Base-by-base conservation (phyloP, 2,888 invertebrate species). In the Nematopogon swammerdamellus region DNA sequence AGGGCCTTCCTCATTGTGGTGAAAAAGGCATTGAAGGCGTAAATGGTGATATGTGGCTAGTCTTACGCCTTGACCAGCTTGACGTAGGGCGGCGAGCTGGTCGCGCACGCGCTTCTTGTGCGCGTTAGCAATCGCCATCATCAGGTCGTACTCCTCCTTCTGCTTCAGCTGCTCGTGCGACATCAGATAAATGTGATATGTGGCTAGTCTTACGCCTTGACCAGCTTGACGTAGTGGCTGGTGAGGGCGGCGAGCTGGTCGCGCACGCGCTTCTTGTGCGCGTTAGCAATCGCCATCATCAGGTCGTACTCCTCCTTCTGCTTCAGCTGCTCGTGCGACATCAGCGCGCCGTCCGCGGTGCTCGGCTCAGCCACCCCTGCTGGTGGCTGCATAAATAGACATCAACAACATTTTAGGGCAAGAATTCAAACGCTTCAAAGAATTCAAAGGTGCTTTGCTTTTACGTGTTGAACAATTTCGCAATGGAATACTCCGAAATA, bases 101-200 rank as follows among this genome's bases (percentile, higher is more conserved):
- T 74, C 70, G 20, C 84, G 67, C 16, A 85, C 82, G 53, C 79
- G 69, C 43, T 82, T 79, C 59, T 88, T 88, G 56, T 85, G 85
- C 1, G 83, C 82, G 54, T 85, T 83, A 1, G 87, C 85, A 10
- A 83, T 70, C n/a, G 80, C 69, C 65, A 81, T 74, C 63, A 85
- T 81, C 58, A 83, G 79, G 54, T 87, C 84, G 47, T 80, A 70
- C 62, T 91, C 88, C 10, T 82, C 83, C 60, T 85, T 84, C 45
- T 85, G 83, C 59, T 89, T 87, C 5, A 84, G 77, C 62, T 91
- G 83, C 62, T 92, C 91, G 47, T 80, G 80, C 0, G 77, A 79
- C 71, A 77, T 72, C 25, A 80, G 20, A n/a, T n/a, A n/a, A n/a
- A n/a, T n/a, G n/a, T n/a, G n/a, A n/a, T n/a, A n/a, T n/a, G n/a